phyloP scores from a whole-genome alignment of 2,113 vertebrate genomes.

The Gobiocypris rarus region DNA sequence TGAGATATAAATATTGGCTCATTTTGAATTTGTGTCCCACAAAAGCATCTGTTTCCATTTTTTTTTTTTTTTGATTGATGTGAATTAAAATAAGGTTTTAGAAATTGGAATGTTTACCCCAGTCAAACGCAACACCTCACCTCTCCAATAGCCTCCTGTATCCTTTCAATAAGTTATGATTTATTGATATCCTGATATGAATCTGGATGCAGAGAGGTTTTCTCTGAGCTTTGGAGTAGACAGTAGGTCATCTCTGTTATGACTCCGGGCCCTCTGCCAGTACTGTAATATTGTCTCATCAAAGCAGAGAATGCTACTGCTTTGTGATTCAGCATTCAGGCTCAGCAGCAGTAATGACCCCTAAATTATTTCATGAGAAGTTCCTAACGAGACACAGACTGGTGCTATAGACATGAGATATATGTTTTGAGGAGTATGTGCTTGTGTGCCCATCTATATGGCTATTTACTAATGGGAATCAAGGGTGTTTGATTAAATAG shows the following conservation, averaged over 20 bases:
- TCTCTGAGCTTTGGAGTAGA: neutral
- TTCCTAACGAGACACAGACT: neutral
- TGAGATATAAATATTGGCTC: neutral
- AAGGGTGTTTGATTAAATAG: neutral
- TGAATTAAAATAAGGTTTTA: neutral
- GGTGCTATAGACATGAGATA: conserved; percentile 6
- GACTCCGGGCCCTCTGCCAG: conserved; percentile 21
- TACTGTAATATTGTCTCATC: conserved; percentile 14
- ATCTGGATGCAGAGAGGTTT: neutral
- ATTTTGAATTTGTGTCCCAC: neutral
- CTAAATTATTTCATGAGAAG: neutral
- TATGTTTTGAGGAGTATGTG: neutral
- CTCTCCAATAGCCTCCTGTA: neutral
- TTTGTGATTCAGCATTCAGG: conserved; percentile 25
- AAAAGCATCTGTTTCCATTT: neutral
- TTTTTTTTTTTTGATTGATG: neutral
- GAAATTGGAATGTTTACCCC: neutral
- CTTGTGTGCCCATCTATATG: neutral
- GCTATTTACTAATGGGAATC: neutral
- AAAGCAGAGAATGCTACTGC: neutral
- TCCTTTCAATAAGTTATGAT: neutral
- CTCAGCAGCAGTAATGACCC: conserved; percentile 7
- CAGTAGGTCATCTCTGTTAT: neutral
- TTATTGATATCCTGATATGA: conserved; percentile 6
- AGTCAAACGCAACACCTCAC: neutral